Percentiles rank a stretch among this genome's conserved stretches.
phyloP scores from a whole-genome alignment of 2,888 invertebrate genomes.

The Cistogaster globosa region DNA sequence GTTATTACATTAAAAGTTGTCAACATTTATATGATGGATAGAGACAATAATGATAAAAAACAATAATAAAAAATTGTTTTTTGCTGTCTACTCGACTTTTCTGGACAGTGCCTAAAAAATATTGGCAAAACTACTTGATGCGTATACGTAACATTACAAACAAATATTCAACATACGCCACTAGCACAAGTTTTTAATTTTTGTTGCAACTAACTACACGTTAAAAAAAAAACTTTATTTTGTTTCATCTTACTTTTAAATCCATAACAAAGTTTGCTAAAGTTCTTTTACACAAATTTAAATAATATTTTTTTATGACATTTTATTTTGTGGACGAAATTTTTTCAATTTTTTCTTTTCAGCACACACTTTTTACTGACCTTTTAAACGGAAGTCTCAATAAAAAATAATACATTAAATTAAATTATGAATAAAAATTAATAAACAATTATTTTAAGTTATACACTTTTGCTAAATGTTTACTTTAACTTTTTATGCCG shows the following conservation, averaged over 20 bases:
- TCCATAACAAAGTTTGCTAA: constrained; percentile 32
- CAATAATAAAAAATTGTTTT: no score
- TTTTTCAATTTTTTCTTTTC: constrained; percentile 8
- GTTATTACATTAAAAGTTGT: no score
- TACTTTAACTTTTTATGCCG: background rate
- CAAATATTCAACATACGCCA: constrained; percentile 42
- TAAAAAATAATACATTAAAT: no score
- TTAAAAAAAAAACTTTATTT: background rate
- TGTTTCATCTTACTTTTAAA: constrained; percentile 35
- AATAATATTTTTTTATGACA: background rate
- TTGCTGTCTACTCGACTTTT: no score
- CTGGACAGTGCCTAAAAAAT: background rate
- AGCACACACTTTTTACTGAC: constrained; percentile 21
- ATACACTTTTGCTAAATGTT: background rate
- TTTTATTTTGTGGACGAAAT: background rate
- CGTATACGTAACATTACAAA: constrained; percentile 40
- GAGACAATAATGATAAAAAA: no score
- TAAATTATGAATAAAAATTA: no score
- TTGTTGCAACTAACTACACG: background rate
- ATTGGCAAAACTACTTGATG: background rate
- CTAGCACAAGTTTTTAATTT: background rate
- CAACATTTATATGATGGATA: no score
- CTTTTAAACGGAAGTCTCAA: constrained; percentile 12
- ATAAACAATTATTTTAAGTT: no score
- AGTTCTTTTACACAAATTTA: background rate